Percentiles rank a stretch among this genome's conserved stretches.
These are phyloP conservation scores for Montifringilla adamsi DNA, from an alignment of 2,113 vertebrate genomes.

Conservation along the genomic window DNA sequence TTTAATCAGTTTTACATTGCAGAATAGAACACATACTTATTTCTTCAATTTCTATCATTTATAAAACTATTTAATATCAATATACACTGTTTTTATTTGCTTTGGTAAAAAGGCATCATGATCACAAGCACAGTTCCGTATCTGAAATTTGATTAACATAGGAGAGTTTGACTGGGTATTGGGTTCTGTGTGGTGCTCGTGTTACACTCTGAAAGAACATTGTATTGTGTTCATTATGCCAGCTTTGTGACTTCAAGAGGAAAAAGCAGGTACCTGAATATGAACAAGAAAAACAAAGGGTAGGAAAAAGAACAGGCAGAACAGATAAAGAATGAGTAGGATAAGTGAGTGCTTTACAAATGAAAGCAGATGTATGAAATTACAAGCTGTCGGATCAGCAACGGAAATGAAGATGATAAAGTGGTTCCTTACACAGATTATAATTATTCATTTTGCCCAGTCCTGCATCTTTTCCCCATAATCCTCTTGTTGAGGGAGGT, in stretches of 20 bases:
- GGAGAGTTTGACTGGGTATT: conserved; percentile 20
- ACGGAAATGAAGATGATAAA: conserved; percentile 90
- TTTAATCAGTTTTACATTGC: neutral
- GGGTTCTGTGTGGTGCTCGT: neutral
- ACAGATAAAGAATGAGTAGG: conserved; percentile 71
- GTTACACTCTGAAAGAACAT: conserved; percentile 52
- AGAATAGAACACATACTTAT: neutral
- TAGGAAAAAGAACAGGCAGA: conserved; percentile 66
- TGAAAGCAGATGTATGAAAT: conserved; percentile 97
- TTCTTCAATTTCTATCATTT: neutral
- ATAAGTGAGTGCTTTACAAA: conserved; percentile 90
- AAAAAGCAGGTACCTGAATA: conserved; percentile 61
- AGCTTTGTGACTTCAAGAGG: conserved; percentile 61
- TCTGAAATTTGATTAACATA: conserved; percentile 13
- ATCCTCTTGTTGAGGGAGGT: conserved; percentile 51
- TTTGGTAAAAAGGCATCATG: conserved; percentile 16
- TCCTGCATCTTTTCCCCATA: conserved; percentile 70
- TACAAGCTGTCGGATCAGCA: conserved; percentile 91
- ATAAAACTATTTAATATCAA: neutral
- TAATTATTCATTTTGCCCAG: conserved; percentile 88
- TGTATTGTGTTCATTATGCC: conserved; percentile 38
- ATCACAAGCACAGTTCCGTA: neutral
- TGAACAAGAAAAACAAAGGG: conserved; percentile 70
- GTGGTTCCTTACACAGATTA: conserved; percentile 84
- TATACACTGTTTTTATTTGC: conserved; percentile 41